Percentiles rank a stretch among this genome's conserved stretches.
Conservation (phyloP, 2,113 vertebrate genomes). For the Pterocles burchelli region DNA sequence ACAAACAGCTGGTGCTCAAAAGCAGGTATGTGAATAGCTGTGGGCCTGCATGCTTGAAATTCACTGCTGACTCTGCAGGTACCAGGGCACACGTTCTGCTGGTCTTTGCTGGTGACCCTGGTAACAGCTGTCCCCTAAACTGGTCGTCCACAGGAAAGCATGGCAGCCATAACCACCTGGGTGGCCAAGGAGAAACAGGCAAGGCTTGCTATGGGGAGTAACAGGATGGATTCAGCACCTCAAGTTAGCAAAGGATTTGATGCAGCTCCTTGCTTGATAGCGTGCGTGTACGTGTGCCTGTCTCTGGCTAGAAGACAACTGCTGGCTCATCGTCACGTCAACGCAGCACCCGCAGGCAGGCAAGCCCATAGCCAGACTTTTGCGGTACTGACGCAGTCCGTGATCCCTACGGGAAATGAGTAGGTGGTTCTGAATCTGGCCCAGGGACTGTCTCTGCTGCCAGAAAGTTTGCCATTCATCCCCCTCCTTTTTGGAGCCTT, state of each 20-base stretch:
- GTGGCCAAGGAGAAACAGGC: background rate
- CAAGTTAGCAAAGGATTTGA: background rate
- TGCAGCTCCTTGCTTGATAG: background rate
- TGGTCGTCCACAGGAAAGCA: background rate
- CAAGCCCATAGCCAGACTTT: background rate
- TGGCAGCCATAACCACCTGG: background rate
- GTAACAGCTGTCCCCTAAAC: background rate
- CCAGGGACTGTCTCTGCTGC: background rate
- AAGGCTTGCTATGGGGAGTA: background rate
- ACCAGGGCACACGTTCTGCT: background rate
- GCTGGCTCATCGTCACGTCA: background rate
- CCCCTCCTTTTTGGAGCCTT: background rate
- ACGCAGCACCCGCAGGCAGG: background rate
- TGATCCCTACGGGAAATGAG: background rate
- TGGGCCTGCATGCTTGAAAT: constrained; percentile 39
- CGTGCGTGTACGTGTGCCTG: accelerated
- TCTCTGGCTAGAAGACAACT: background rate
- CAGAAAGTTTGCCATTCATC: background rate
- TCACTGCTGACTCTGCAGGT: background rate
- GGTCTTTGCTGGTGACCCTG: background rate
- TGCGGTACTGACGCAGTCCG: background rate
- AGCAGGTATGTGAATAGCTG: background rate
- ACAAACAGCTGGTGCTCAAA: constrained; percentile 4
- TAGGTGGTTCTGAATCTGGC: background rate
- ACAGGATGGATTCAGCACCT: background rate